A percentile compares a stretch with the other conserved stretches of the same genome.
Conservation (phyloP, 2,888 invertebrate species). For the Noctua fimbriata region DNA sequence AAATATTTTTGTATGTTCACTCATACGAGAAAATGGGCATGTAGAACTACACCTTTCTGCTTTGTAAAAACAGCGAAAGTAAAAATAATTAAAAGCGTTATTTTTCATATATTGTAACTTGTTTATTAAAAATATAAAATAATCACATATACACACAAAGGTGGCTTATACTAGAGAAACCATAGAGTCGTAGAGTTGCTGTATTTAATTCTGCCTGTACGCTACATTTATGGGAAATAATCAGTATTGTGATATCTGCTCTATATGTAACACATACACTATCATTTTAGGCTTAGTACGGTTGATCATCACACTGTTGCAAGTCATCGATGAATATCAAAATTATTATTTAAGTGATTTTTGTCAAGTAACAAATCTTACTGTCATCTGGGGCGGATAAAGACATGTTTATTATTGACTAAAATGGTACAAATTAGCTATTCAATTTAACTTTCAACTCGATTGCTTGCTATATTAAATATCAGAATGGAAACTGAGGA, state of each 20-base stretch:
- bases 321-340: background rate
- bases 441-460: background rate
- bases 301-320: background rate
- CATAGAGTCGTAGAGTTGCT: slow-evolving; percentile 28
- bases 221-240: slow-evolving; percentile 14
- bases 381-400: background rate
- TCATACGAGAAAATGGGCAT: background rate
- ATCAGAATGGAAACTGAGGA: background rate
- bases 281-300: slow-evolving; percentile 35
- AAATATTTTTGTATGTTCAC: background rate
- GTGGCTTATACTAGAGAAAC: slow-evolving; percentile 30
- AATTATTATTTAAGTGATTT: background rate
- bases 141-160: slow-evolving; percentile 15
- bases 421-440: no score
- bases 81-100: background rate
- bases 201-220: slow-evolving; percentile 10
- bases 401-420: background rate
- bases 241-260: slow-evolving; percentile 56
- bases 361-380: background rate
- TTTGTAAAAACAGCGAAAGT: background rate
- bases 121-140: background rate
- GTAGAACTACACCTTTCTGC: background rate
- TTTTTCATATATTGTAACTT: slow-evolving; percentile 1
- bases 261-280: slow-evolving; percentile 17
- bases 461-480: background rate